These are phyloP conservation scores for Campoplex capitator DNA, from an alignment of 2,888 invertebrate species.

Conservation along the genomic window DNA sequence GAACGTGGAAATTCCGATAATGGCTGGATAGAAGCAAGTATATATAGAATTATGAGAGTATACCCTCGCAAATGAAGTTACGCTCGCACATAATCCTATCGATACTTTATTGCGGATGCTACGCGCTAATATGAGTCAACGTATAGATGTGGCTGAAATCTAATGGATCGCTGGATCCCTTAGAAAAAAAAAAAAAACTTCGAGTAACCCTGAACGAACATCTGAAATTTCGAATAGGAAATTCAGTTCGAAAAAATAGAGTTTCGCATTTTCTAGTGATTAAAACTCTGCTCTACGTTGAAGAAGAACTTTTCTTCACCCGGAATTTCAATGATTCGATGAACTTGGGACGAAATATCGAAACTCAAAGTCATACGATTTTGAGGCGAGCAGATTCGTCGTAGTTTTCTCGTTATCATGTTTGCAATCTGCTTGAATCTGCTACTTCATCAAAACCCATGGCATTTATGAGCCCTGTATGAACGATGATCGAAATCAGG, in stretches of 20 bases:
- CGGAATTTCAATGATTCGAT: neutral
- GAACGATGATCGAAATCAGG: conserved; percentile 46
- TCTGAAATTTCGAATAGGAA: neutral
- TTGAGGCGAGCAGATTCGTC: neutral
- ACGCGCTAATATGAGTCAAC: conserved; percentile 1
- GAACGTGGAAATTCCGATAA: conserved; percentile 25
- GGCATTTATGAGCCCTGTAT: neutral
- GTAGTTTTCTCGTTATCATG: neutral
- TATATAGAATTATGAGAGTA: neutral
- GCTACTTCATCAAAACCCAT: neutral
- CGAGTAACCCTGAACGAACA: neutral
- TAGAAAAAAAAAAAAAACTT: neutral
- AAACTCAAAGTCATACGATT: neutral
- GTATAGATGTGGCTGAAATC: neutral
- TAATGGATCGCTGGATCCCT: neutral
- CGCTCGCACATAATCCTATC: conserved; percentile 51
- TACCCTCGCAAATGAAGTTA: conserved; percentile 47
- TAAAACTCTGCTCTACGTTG: too few relatives aligned
- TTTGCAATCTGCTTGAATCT: neutral
- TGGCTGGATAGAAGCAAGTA: conserved; percentile 6
- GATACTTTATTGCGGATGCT: conserved; percentile 12
- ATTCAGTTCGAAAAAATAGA: neutral
- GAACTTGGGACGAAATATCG: neutral
- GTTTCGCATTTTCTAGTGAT: too few relatives aligned
- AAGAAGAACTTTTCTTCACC: neutral